These are phyloP conservation scores for Trichechus manatus DNA, from an alignment of 2,113 vertebrate genomes.

Conservation along the genomic window DNA sequence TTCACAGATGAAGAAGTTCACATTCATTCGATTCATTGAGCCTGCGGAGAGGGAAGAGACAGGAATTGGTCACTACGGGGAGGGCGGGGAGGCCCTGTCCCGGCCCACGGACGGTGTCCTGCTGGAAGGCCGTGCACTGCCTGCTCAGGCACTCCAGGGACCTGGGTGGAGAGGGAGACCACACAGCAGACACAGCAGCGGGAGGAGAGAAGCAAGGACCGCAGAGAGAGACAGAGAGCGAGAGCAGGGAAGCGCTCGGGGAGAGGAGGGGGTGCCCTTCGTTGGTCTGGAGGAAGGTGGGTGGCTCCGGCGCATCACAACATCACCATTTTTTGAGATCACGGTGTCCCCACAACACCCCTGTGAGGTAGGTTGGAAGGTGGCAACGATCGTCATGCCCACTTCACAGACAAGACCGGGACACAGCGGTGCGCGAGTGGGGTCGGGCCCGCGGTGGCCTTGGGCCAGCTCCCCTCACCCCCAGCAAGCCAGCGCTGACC, in stretches of 20 bases:
- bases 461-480: not conserved
- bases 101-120: not conserved
- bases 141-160: slow-evolving; percentile 55
- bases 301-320: slow-evolving; percentile 72
- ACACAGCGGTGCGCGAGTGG: slow-evolving; percentile 67
- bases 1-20: slow-evolving; percentile 87
- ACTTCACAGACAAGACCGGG: slow-evolving; percentile 83
- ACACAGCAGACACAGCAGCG: not conserved
- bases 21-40: slow-evolving; percentile 88
- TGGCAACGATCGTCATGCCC: slow-evolving; percentile 82
- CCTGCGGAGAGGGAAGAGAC: slow-evolving; percentile 85
- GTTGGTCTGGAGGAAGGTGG: slow-evolving; percentile 2
- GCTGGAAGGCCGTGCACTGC: slow-evolving; percentile 39
- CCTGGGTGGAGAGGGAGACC: slow-evolving; percentile 36
- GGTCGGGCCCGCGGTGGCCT: not conserved
- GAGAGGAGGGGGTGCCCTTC: not conserved
- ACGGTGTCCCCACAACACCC: slow-evolving; percentile 86
- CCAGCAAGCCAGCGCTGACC: slow-evolving; percentile 16
- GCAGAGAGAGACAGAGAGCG: not conserved
- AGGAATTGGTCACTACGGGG: slow-evolving; percentile 79
- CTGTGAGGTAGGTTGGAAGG: slow-evolving; percentile 86
- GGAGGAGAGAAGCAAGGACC: not conserved
- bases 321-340: slow-evolving; percentile 75
- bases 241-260: not conserved
- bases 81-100: slow-evolving; percentile 43